Conservation (phyloP, 37 sponge, comb jelly and placozoan species). For the Aplysina aerophoba region DNA sequence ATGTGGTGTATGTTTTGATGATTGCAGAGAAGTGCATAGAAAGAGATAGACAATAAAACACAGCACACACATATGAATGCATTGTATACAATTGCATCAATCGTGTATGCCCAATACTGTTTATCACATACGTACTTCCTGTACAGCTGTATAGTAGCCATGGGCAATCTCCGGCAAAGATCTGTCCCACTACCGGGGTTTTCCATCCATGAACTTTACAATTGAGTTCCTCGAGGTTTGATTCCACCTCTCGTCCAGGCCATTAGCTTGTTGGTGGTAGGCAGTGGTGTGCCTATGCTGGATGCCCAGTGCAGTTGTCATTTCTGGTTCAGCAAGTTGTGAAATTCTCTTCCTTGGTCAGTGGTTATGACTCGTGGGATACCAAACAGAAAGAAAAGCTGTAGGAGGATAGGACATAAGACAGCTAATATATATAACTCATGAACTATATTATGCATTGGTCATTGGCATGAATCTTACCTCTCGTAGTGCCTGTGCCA, state of each 20-base stretch:
- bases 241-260: constrained; percentile 63
- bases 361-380: constrained; percentile 23
- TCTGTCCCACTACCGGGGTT: constrained; percentile 38
- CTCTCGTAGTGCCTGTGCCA: constrained; percentile 34
- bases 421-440: constrained; percentile 5
- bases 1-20: not conserved
- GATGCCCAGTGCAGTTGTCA: not conserved
- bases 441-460: constrained; percentile 10
- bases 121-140: constrained; percentile 13
- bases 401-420: constrained; percentile 2
- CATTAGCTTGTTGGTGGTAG: constrained; percentile 42
- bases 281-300: constrained; percentile 1
- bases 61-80: too few relatives aligned
- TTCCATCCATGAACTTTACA: constrained; percentile 41
- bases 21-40: too few relatives aligned
- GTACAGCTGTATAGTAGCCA: constrained; percentile 41
- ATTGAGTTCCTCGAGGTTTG: constrained; percentile 49
- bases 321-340: not conserved
- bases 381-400: constrained; percentile 21
- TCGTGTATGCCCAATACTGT: not conserved
- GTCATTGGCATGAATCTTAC: constrained; percentile 6
- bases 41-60: too few relatives aligned
- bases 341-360: constrained; percentile 15
- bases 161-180: constrained; percentile 10
- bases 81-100: too few relatives aligned